Base-by-base conservation (phyloP, 2,888 invertebrate genomes). In the Zhuqinia jingwanae region DNA sequence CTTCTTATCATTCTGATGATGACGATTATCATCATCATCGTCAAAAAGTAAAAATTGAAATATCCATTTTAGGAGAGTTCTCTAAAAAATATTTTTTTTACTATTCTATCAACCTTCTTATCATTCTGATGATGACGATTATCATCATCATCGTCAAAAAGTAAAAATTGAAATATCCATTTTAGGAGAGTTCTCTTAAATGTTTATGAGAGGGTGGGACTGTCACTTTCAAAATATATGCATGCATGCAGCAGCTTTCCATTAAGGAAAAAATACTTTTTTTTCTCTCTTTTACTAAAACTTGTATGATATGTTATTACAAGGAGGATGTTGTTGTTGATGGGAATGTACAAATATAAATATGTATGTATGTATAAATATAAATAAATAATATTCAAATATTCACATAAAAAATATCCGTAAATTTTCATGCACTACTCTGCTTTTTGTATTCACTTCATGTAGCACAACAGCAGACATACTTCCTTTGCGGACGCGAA, bases 131-230 rank as follows among this genome's bases (percentile, higher is more conserved):
- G n/a, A 36, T 30, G n/a, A 25, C 3, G 36, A 65, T 27, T n/a
- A 53, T 50, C 20, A 53, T 53, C 53, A 70, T 58, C 27, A 36
- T 63, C 63, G 76, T 84, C 47, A 84, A 77, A 78, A 77, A 68
- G 47, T 58, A 70, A 78, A 85, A 85, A 85, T 85, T 85, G 85
- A 85, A 85, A 85, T 78, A 78, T 85, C 85, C 85, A 85, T 85
- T 85, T 85, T 70, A 70, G 85, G 85, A 20, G 78, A 68, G 70
- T 78, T 63, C 82, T 45, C 76, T 17, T 45, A 85, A 78, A 78
- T 84, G 78, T 85, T 85, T 85, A 85, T 78, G 85, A 70, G 68
- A 78, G 85, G 85, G 85, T 85, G 85, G 78, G 85, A 85, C 85
- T 85, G 85, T 85, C 78, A 78, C 85, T 85, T 85, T 85, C 85